phyloP scores from a whole-genome alignment of 1,140 invertebrate species.

The Drosophila punjabiensis region DNA sequence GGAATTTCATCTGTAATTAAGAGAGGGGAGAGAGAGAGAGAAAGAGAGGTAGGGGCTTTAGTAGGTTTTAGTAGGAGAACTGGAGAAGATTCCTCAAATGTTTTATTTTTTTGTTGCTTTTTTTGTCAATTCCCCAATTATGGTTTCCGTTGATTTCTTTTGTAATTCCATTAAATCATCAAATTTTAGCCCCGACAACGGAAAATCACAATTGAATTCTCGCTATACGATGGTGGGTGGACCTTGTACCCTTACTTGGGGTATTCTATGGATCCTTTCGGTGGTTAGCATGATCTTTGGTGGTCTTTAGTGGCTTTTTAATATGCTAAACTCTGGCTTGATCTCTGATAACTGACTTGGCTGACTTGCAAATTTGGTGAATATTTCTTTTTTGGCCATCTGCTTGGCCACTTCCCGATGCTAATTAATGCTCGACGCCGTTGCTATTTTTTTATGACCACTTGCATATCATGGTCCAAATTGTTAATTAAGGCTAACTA shows the following conservation, averaged over 20 bases:
- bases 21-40: neutral
- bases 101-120: neutral
- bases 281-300: neutral
- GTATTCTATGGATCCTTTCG: neutral
- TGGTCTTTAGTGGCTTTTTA: neutral
- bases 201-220: conserved; percentile 47
- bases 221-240: neutral
- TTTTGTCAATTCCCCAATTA: conserved; percentile 11
- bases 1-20: conserved; percentile 63
- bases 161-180: conserved; percentile 56
- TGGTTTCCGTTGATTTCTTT: conserved; percentile 24
- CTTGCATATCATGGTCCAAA: conserved; percentile 1
- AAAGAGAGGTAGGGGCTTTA: neutral
- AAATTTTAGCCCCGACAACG: conserved; percentile 41
- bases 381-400: conserved; percentile 6
- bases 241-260: conserved; percentile 3
- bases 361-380: conserved; percentile 37
- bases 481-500: conserved; percentile 3
- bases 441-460: conserved; percentile 25
- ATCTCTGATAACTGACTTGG: neutral
- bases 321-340: conserved; percentile 1
- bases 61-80: no score
- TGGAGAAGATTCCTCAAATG: neutral
- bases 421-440: conserved; percentile 24
- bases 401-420: conserved; percentile 38